Percentiles rank a stretch among this genome's conserved stretches.
Evolutionary conservation across 2,888 invertebrate species (phyloP).

Genomic region (Lithophane socia): DNA sequence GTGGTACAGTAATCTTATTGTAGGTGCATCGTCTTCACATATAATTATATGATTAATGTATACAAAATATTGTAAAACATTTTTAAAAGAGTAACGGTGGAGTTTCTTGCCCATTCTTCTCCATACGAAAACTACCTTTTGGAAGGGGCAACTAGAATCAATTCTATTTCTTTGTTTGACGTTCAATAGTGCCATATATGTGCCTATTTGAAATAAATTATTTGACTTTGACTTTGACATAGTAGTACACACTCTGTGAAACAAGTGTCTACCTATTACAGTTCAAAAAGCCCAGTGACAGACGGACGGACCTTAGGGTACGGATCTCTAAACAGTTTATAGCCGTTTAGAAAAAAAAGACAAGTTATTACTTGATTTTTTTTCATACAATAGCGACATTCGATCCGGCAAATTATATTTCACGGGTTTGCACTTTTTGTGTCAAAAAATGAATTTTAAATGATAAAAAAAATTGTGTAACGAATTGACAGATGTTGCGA

Average conservation of each 20-base stretch:
- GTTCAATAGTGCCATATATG: too few relatives aligned
- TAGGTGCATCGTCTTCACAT: too few relatives aligned
- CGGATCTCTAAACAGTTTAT: slow-evolving; percentile 25
- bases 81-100: too few relatives aligned
- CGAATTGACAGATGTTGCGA: slow-evolving; percentile 58
- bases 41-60: too few relatives aligned
- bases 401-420: slow-evolving; percentile 65
- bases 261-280: not conserved
- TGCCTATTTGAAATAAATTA: too few relatives aligned
- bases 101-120: too few relatives aligned
- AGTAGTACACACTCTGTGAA: not conserved
- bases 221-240: too few relatives aligned
- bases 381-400: slow-evolving; percentile 54
- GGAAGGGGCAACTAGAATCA: too few relatives aligned
- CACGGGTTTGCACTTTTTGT: slow-evolving; percentile 63
- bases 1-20: too few relatives aligned
- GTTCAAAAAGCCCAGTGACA: not conserved
- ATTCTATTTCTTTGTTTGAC: too few relatives aligned
- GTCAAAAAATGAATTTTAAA: slow-evolving; percentile 29
- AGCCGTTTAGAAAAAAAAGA: slow-evolving; percentile 32
- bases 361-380: slow-evolving; percentile 34
- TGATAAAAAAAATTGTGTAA: slow-evolving; percentile 51
- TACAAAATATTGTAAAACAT: too few relatives aligned
- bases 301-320: not conserved
- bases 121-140: too few relatives aligned